phyloP scores from a whole-genome alignment of 2,113 vertebrate genomes.

The Gopherus flavomarginatus region DNA sequence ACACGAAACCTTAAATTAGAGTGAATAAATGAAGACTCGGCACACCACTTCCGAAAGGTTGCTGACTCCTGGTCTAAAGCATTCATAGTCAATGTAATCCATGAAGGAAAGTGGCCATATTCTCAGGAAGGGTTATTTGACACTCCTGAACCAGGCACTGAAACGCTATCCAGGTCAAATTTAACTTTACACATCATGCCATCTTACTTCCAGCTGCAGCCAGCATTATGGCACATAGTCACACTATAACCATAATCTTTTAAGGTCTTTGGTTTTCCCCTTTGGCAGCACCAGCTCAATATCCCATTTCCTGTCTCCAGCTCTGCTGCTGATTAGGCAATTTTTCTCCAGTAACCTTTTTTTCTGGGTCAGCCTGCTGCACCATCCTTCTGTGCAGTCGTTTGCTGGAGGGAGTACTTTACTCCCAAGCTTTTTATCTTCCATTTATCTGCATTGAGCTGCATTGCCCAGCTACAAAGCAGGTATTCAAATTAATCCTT shows the following conservation, averaged over 20 bases:
- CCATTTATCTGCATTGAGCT: slow-evolving; percentile 54
- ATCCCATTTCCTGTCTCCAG: not conserved
- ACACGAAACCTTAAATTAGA: too few relatives aligned
- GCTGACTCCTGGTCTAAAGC: not conserved
- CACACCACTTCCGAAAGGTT: too few relatives aligned
- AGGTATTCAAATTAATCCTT: slow-evolving; percentile 66
- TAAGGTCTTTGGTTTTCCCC: not conserved
- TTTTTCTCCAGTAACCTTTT: slow-evolving; percentile 14
- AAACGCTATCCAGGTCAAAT: not conserved
- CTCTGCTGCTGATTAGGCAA: not conserved
- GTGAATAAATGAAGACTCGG: too few relatives aligned
- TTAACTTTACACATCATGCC: not conserved
- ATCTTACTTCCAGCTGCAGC: not conserved
- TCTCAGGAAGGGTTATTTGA: not conserved
- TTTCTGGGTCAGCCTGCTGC: not conserved
- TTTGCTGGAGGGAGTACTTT: slow-evolving; percentile 26
- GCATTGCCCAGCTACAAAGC: slow-evolving; percentile 28
- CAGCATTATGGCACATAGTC: accelerated
- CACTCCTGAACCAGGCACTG: too few relatives aligned
- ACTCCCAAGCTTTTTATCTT: slow-evolving; percentile 38
- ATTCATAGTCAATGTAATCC: not conserved
- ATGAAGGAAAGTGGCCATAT: not conserved
- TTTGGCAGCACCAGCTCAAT: slow-evolving; percentile 6
- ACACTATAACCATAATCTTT: not conserved
- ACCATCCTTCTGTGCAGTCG: not conserved